These are phyloP conservation scores for Bovichtus variegatus DNA, from an alignment of 2,797 vertebrate species.

Conservation along the genomic window DNA sequence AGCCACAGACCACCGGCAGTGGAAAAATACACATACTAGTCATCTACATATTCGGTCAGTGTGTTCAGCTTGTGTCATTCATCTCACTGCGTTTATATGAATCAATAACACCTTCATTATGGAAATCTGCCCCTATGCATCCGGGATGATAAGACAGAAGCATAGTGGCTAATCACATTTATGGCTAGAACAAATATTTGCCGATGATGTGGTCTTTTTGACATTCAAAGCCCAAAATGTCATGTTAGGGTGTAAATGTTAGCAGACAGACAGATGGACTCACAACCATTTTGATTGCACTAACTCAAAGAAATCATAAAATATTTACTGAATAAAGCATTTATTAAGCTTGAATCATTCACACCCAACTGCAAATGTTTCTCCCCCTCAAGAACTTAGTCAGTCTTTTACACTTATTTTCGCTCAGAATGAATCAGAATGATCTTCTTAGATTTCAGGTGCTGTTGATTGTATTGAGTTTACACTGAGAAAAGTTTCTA, in stretches of 20 bases:
- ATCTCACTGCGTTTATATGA: neutral
- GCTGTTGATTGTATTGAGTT: neutral
- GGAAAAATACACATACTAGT: neutral
- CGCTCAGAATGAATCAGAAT: too few relatives aligned
- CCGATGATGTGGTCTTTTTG: neutral
- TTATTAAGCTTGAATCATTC: neutral
- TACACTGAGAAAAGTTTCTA: neutral
- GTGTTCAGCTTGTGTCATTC: neutral
- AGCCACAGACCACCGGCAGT: neutral
- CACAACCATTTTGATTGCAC: neutral
- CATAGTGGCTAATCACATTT: neutral
- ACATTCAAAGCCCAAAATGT: neutral
- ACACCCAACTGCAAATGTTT: neutral
- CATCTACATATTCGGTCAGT: neutral
- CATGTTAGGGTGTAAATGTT: neutral
- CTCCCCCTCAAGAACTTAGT: too few relatives aligned
- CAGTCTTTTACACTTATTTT: too few relatives aligned
- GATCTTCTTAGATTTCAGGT: too few relatives aligned
- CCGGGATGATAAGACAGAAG: conserved; percentile 10
- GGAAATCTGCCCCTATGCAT: neutral
- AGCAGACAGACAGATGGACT: neutral
- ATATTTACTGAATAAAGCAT: neutral
- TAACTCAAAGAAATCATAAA: neutral
- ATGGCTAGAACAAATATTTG: conserved; percentile 22
- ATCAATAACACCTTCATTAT: conserved; percentile 1